Evolutionary conservation across 35 echinoderm and acorn worm species (phyloP).

Genomic region (Antedon bifida): DNA sequence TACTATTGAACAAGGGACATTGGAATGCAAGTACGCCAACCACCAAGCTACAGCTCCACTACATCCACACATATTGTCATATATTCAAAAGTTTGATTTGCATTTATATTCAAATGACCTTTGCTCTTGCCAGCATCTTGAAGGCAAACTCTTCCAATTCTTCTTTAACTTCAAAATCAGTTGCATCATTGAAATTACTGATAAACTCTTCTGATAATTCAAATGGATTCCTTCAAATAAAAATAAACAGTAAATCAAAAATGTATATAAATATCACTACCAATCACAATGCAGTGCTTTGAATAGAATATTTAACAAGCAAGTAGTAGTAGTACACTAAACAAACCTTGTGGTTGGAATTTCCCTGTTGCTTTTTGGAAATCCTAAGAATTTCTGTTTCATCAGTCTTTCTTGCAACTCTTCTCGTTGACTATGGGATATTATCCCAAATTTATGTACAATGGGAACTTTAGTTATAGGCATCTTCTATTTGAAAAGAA

Average conservation of each 20-base stretch:
- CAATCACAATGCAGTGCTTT: not conserved
- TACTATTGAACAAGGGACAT: too few relatives aligned
- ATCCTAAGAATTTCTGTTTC: conserved; percentile 39
- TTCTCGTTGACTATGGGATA: conserved; percentile 84
- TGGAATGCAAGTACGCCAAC: too few relatives aligned
- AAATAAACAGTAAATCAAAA: not conserved
- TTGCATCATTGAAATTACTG: conserved; percentile 54
- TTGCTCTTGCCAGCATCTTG: conserved; percentile 72
- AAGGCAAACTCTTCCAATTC: conserved; percentile 60
- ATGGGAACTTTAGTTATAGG: conserved; percentile 85
- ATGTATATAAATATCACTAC: not conserved
- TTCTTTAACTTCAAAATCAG: conserved; percentile 59
- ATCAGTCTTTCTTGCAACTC: conserved; percentile 75
- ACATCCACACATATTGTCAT: too few relatives aligned
- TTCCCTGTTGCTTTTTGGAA: not conserved
- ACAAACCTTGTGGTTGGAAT: not conserved
- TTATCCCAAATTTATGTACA: conserved; percentile 96
- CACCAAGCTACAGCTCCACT: too few relatives aligned
- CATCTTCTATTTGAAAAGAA: conserved; percentile 13
- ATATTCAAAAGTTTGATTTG: too few relatives aligned
- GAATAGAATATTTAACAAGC: not conserved
- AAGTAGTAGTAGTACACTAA: too few relatives aligned
- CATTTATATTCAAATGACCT: too few relatives aligned
- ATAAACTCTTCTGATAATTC: conserved; percentile 80
- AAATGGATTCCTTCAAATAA: conserved; percentile 62